These are phyloP conservation scores for Osmerus mordax DNA, from an alignment of 2,113 vertebrate species.

Conservation along the genomic window DNA sequence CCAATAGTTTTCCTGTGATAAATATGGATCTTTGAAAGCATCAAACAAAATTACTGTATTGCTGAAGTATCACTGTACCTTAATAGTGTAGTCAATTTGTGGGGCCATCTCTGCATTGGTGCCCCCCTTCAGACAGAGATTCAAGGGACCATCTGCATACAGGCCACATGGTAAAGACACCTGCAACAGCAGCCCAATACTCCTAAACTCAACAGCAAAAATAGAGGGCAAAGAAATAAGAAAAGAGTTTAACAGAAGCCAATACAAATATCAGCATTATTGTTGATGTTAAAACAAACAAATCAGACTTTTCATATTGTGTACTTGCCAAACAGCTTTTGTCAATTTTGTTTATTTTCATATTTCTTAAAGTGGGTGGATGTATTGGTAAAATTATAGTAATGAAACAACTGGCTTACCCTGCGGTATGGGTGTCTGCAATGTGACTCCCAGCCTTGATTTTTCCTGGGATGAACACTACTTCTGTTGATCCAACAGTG, in stretches of 20 bases:
- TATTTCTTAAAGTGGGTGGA: no score
- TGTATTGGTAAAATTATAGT: no score
- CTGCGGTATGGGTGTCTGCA: slow-evolving; percentile 89
- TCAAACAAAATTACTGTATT: no score
- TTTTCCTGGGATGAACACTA: slow-evolving; percentile 83
- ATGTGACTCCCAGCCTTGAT: slow-evolving; percentile 83
- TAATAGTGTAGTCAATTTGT: slow-evolving; percentile 91
- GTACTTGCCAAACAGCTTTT: no score
- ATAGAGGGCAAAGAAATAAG: slow-evolving; percentile 14
- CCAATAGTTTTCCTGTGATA: no score
- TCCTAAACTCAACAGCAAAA: slow-evolving; percentile 68
- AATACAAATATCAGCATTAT: background rate
- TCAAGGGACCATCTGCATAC: slow-evolving; percentile 80
- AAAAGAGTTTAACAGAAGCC: background rate
- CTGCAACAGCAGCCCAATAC: slow-evolving; percentile 92
- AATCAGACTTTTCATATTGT: no score
- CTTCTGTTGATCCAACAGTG: slow-evolving; percentile 86
- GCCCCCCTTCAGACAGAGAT: slow-evolving; percentile 87
- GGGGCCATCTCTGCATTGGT: slow-evolving; percentile 98
- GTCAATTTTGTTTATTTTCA: no score
- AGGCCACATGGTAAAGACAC: slow-evolving; percentile 89
- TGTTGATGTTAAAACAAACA: background rate
- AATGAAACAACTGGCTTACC: slow-evolving; percentile 62
- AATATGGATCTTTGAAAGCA: no score
- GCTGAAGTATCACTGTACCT: slow-evolving; percentile 62